These are phyloP conservation scores for Aphidius ervi DNA, from an alignment of 1,140 invertebrate genomes.

Conservation along the genomic window DNA sequence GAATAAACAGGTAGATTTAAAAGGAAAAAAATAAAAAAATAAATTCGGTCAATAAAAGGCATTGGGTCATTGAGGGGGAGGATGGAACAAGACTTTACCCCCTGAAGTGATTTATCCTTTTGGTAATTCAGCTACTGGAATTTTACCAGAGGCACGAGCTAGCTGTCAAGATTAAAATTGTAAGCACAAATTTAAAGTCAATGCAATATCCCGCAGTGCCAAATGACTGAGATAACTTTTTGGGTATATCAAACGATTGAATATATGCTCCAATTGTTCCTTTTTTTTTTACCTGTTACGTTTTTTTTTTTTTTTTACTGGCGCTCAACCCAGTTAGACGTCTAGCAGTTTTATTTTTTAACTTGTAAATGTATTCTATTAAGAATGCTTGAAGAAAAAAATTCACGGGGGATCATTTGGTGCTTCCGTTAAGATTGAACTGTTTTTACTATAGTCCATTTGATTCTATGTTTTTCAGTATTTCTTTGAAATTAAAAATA, in stretches of 20 bases:
- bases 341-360: no score
- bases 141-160: constrained; percentile 2
- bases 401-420: no score
- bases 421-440: no score
- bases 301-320: background rate
- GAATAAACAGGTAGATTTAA: background rate
- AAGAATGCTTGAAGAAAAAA: no score
- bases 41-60: background rate
- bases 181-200: background rate
- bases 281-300: background rate
- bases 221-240: constrained; percentile 1
- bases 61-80: constrained; percentile 1
- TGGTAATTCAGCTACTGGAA: constrained; percentile 6
- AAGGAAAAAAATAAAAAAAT: background rate
- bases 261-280: background rate
- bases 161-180: constrained; percentile 5
- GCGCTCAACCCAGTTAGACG: background rate
- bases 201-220: constrained; percentile 4
- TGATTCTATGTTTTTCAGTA: no score
- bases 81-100: background rate
- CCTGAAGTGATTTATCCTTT: constrained; percentile 2
- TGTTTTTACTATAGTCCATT: no score
- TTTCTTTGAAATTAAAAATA: no score
- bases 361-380: no score
- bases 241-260: background rate